Evolutionary conservation across 35 echinoderm and acorn worm genomes (phyloP), one percentile per base, ranked within the genome.

Genomic region (Amphiura filiformis): DNA sequence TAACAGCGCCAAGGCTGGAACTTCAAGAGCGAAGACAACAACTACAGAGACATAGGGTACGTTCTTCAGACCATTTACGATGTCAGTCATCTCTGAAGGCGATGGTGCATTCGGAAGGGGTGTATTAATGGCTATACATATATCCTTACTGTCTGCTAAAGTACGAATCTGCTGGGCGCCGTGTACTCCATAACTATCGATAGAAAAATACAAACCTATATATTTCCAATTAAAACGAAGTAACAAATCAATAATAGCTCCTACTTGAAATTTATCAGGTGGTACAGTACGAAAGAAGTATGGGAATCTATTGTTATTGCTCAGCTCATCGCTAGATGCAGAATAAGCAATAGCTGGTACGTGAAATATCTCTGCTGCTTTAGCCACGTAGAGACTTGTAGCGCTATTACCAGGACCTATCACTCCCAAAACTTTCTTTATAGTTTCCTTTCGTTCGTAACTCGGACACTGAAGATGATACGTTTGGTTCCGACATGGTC

Each of bases 241-340:
- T 39, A 88, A 1, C 39, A 88, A 35, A 37, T 88, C 86, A 22
- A 88, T 32, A 12, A 88, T 88, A 32, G 64, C 82, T 65, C 64
- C 13, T 23, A 91, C 93, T 65, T 94, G 93, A 20, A 94, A 83
- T 36, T 61, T 81, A 41, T 94, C 93, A 2, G 93, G 88, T 14
- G 93, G 84, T 31, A 90, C 84, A 11, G 93, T 90, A 7, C 93
- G 56, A 28, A 94, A 57, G 34, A 90, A 94, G 56, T 90, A 91
- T 36, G 88, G 84, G 75, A 70, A 94, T 34, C 57, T 36, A 3
- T 79, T 57, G 23, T 76, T 94, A 56, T 94, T 75, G 37, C 88
- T 87, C 0, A 94, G 75, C 79, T 94, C 88, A 42, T 91, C 93
- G 61, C 93, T 94, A 7, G 93, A 84, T 22, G 82, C 82, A 64